A percentile compares a stretch with the other conserved stretches of the same genome.
Conservation (phyloP, 2,797 vertebrate genomes). For the Lepus oiostolus region DNA sequence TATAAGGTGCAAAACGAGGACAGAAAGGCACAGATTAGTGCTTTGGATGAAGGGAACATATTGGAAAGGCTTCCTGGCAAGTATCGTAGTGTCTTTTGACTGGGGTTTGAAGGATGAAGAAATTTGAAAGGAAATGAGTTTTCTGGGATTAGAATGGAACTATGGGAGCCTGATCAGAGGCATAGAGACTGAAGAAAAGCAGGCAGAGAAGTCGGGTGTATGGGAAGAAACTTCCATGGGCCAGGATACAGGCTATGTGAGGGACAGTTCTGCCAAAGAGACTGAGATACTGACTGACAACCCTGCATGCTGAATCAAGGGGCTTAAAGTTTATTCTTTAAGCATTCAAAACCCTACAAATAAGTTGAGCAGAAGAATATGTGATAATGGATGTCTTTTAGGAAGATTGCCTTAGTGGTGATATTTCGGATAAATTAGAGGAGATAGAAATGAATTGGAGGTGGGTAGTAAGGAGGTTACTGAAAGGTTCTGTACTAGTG, state of each 20-base stretch:
- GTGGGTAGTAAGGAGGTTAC: neutral
- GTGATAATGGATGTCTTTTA: neutral
- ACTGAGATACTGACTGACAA: neutral
- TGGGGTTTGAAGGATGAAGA: constrained; percentile 44
- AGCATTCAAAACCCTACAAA: neutral
- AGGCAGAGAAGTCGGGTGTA: neutral
- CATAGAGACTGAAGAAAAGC: neutral
- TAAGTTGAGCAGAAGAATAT: neutral
- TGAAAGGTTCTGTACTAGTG: neutral
- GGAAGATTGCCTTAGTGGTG: neutral
- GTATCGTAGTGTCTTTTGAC: constrained; percentile 23
- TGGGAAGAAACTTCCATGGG: neutral
- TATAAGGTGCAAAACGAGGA: neutral
- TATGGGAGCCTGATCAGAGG: neutral
- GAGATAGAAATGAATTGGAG: neutral
- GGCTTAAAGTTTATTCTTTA: constrained; percentile 6
- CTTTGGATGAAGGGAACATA: neutral
- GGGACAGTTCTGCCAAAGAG: neutral
- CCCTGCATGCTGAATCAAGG: neutral
- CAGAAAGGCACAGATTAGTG: neutral
- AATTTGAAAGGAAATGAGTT: neutral
- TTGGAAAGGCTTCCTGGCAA: constrained; percentile 26
- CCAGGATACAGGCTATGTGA: neutral
- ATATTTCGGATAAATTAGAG: constrained; percentile 40
- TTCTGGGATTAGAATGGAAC: neutral